These are phyloP conservation scores for Mormyrops attenuatus DNA, from an alignment of 2,797 vertebrate species.

Conservation along the genomic window DNA sequence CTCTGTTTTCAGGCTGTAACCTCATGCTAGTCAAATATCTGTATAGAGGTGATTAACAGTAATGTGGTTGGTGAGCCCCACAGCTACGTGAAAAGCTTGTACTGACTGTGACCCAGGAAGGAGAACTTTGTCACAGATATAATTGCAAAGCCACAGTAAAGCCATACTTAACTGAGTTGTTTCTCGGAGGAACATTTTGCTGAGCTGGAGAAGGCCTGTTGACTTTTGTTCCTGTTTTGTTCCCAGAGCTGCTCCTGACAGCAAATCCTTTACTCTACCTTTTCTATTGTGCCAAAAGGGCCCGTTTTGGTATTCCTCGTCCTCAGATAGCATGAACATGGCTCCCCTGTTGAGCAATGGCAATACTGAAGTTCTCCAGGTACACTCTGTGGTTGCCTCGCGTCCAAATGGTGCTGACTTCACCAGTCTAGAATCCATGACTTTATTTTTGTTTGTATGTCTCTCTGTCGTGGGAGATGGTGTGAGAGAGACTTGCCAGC, in stretches of 20 bases:
- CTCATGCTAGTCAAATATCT: constrained; percentile 1
- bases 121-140: neutral
- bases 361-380: neutral
- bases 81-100: constrained; percentile 4
- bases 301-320: neutral
- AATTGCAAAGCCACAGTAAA: neutral
- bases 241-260: neutral
- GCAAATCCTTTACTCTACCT: neutral
- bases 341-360: neutral
- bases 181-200: neutral
- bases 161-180: neutral
- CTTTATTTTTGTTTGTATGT: neutral
- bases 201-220: neutral
- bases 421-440: neutral
- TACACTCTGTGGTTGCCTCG: neutral
- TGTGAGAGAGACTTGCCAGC: neutral
- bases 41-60: neutral
- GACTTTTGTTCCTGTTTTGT: neutral
- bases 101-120: neutral
- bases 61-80: neutral
- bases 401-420: neutral
- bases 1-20: neutral
- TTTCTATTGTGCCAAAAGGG: neutral
- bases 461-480: constrained; percentile 9
- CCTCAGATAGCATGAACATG: neutral